phyloP scores from a whole-genome alignment of 2,888 invertebrate genomes.

The Drosophila dives region DNA sequence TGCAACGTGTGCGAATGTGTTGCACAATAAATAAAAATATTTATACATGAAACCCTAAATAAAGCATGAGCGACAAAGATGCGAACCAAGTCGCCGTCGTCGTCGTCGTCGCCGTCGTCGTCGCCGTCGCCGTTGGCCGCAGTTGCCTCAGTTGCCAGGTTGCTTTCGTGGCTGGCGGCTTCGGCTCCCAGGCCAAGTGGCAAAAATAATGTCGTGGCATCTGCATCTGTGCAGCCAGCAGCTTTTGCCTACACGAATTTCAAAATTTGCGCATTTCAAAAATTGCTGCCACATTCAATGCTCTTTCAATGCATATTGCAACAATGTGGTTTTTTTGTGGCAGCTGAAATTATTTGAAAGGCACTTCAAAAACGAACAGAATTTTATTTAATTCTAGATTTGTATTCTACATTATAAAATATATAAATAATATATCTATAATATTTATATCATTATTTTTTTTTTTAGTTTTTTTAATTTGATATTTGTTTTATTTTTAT shows the following conservation, averaged over 20 bases:
- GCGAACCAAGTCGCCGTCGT: conserved; percentile 66
- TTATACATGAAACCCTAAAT: conserved; percentile 81
- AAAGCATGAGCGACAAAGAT: conserved; percentile 81
- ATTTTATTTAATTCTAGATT: too few relatives aligned
- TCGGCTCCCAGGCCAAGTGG: conserved; percentile 73
- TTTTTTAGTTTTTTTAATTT: too few relatives aligned
- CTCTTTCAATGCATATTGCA: conserved; percentile 11
- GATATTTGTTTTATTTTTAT: background rate
- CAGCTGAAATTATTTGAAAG: background rate
- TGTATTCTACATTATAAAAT: too few relatives aligned
- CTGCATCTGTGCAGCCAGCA: conserved; percentile 74
- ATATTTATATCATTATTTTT: too few relatives aligned
- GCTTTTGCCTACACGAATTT: conserved; percentile 74
- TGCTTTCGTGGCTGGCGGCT: conserved; percentile 44
- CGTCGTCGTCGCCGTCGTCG: conserved; percentile 40
- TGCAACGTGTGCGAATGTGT: conserved; percentile 79
- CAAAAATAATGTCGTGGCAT: conserved; percentile 80
- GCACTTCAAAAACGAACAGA: background rate
- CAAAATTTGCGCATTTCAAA: conserved; percentile 53
- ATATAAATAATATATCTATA: too few relatives aligned
- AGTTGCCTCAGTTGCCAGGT: conserved; percentile 21
- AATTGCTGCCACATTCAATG: conserved; percentile 15
- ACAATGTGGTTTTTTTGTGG: rapidly evolving
- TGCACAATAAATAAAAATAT: conserved; percentile 81
- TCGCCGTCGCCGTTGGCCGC: conserved; percentile 23